These are phyloP conservation scores for Euphydryas editha DNA, from an alignment of 2,888 invertebrate genomes.

Conservation along the genomic window DNA sequence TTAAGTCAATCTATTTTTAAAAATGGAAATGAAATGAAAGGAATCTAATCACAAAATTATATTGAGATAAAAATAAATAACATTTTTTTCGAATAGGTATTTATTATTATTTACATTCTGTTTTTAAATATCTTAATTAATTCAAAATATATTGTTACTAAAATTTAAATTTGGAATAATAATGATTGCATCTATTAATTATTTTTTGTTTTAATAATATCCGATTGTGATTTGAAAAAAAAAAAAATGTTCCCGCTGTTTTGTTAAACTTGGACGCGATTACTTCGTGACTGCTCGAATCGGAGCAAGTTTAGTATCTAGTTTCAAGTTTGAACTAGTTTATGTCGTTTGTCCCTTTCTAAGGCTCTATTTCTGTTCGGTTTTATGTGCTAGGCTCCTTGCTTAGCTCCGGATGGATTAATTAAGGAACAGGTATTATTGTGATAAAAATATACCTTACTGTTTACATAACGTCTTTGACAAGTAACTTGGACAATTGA, in stretches of 20 bases:
- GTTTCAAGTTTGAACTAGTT: constrained; percentile 65
- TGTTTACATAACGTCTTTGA: background rate
- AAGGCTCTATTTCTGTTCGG: constrained; percentile 43
- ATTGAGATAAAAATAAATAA: no score
- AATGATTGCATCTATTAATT: no score
- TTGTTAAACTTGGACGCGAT: constrained; percentile 49
- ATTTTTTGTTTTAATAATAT: no score
- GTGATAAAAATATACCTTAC: background rate
- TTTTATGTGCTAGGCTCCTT: constrained; percentile 9
- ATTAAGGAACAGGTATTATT: background rate
- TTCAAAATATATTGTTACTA: no score
- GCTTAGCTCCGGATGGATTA: constrained; percentile 3
- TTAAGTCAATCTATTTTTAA: no score
- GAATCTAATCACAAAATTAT: no score
- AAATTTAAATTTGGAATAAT: no score
- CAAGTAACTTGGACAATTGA: background rate
- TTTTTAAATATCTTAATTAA: no score
- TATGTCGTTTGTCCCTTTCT: constrained; percentile 55
- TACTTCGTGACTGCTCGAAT: constrained; percentile 66
- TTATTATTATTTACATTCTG: no score
- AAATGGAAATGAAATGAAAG: no score
- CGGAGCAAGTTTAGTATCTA: constrained; percentile 63
- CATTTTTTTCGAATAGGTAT: no score
- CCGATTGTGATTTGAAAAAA: no score
- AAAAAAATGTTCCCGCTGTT: constrained; percentile 18